phyloP scores from a whole-genome alignment of 1,140 invertebrate species.

The Apis mellifera region Amel_HAv3.1 CM009944.2:7238001-7238500 shows the following conservation, averaged over 20 bases:
- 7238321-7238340: conserved; percentile 59
- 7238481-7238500: too few species aligned
- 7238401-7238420: too few species aligned
- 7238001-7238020: too few species aligned
- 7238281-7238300: conserved; percentile 36
- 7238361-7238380: background rate
- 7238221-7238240: conserved; percentile 10
- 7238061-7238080: background rate
- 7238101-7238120: background rate
- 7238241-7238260: background rate
- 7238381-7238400: too few species aligned
- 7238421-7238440: too few species aligned
- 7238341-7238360: background rate
- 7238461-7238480: too few species aligned
- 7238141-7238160: background rate
- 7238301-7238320: conserved; percentile 55
- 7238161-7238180: background rate
- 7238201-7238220: background rate
- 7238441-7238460: too few species aligned
- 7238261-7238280: conserved; percentile 53
- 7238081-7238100: background rate
- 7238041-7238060: too few species aligned
- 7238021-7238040: too few species aligned
- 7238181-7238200: conserved; percentile 39
- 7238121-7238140: background rate